Conservation (phyloP, 2,888 invertebrate species). For the Torymus tubicola region DNA sequence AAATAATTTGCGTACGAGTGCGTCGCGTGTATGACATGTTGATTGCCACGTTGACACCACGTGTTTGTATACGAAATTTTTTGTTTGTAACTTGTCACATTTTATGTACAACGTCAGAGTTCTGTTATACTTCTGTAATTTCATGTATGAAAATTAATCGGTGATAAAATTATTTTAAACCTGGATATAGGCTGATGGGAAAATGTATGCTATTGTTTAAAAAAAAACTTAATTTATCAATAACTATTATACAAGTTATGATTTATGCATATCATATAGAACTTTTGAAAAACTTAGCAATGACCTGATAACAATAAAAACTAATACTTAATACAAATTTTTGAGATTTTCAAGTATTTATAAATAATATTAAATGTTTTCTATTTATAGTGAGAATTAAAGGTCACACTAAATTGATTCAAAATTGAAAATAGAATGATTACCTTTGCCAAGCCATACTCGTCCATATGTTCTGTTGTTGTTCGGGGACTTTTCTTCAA, state of each 20-base stretch:
- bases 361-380: background rate
- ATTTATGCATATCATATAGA: too few relatives aligned
- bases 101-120: background rate
- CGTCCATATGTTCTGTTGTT: conserved; percentile 92
- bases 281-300: too few relatives aligned
- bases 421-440: conserved; percentile 35
- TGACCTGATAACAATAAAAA: too few relatives aligned
- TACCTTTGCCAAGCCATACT: conserved; percentile 90
- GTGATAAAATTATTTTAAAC: too few relatives aligned
- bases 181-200: too few relatives aligned
- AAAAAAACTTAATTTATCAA: too few relatives aligned
- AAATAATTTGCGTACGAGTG: background rate
- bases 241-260: too few relatives aligned
- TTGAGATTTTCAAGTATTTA: background rate
- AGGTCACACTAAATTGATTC: conserved; percentile 9
- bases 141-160: too few relatives aligned
- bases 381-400: conserved; percentile 29
- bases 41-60: conserved; percentile 49
- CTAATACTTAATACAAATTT: too few relatives aligned
- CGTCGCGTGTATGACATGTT: background rate
- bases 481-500: conserved; percentile 89
- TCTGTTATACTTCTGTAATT: background rate
- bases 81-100: background rate
- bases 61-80: conserved; percentile 17
- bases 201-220: too few relatives aligned